These are phyloP conservation scores for Xestia c-nigrum DNA, from an alignment of 2,888 invertebrate genomes.

Conservation along the genomic window DNA sequence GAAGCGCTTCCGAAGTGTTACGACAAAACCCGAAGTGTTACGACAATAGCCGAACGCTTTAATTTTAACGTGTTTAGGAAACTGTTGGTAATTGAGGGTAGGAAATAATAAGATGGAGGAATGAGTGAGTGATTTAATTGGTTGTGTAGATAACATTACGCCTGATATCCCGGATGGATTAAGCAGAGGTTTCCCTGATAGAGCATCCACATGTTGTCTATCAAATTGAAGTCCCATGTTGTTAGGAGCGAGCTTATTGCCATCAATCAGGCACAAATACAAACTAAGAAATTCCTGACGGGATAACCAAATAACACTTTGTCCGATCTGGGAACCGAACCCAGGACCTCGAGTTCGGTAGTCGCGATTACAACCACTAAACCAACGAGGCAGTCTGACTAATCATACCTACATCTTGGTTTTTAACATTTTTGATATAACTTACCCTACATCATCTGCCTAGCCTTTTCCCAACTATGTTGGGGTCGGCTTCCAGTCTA, in stretches of 20 bases:
- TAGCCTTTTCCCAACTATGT: too few relatives aligned
- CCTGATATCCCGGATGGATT: too few relatives aligned
- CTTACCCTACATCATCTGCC: background rate
- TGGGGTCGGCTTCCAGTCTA: too few relatives aligned
- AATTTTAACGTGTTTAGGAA: constrained; percentile 58
- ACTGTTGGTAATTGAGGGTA: constrained; percentile 55
- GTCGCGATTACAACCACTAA: background rate
- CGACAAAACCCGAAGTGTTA: constrained; percentile 63
- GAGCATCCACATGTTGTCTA: too few relatives aligned
- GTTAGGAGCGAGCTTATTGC: background rate
- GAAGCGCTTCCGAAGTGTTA: constrained; percentile 68
- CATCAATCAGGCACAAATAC: background rate
- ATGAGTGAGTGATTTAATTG: background rate
- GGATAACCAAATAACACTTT: background rate
- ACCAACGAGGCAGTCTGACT: background rate
- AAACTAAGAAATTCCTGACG: background rate
- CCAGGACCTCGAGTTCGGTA: background rate
- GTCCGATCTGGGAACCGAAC: background rate
- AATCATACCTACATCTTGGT: background rate
- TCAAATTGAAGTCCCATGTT: background rate
- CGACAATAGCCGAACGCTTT: constrained; percentile 62
- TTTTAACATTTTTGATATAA: background rate
- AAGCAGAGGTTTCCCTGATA: too few relatives aligned
- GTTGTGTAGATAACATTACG: too few relatives aligned
- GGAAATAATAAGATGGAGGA: constrained; percentile 25